phyloP scores from a whole-genome alignment of 2,797 vertebrate species.

The Pseudomugil tenellus region DNA sequence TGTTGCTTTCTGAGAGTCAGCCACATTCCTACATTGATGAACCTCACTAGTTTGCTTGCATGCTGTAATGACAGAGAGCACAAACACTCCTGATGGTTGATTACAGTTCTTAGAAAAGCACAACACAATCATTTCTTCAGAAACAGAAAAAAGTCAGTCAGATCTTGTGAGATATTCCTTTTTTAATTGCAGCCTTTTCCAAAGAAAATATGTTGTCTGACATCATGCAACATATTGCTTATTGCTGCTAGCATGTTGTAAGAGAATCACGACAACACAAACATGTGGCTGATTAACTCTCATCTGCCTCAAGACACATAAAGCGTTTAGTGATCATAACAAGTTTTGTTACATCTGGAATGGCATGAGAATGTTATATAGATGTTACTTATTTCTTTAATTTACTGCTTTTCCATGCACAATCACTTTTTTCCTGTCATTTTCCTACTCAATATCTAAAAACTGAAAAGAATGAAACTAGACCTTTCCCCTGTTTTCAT shows the following conservation, averaged over 20 bases:
- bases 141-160: constrained; percentile 56
- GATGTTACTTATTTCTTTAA: not conserved
- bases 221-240: constrained; percentile 48
- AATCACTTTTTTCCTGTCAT: constrained; percentile 8
- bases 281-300: constrained; percentile 36
- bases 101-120: constrained; percentile 63
- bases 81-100: constrained; percentile 61
- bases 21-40: constrained; percentile 69
- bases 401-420: constrained; percentile 23
- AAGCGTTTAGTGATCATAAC: constrained; percentile 4
- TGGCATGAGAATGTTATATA: not conserved
- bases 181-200: constrained; percentile 53
- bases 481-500: constrained; percentile 28
- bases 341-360: constrained; percentile 28
- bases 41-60: constrained; percentile 46
- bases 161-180: constrained; percentile 61
- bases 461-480: constrained; percentile 33
- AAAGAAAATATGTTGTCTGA: constrained; percentile 60
- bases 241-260: constrained; percentile 31
- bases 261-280: constrained; percentile 35
- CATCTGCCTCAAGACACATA: constrained; percentile 12
- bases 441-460: constrained; percentile 13
- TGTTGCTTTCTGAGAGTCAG: constrained; percentile 50
- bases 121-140: constrained; percentile 55
- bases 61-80: constrained; percentile 51